Conservation (phyloP, 2,888 invertebrate species). For the Sepiola atlantica region DNA sequence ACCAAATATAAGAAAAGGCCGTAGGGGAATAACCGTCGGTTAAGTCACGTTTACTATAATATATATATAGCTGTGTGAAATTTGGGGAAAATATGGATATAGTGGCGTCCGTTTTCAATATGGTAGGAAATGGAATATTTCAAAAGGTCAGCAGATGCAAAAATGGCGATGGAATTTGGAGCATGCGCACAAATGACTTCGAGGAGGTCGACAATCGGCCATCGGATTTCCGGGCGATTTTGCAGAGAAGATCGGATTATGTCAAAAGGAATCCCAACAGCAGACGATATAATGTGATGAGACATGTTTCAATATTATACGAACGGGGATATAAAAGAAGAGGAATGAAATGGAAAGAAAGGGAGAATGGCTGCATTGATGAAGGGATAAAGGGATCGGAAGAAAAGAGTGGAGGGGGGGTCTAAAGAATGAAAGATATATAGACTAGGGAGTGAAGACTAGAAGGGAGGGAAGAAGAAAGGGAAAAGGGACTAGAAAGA, state of each 20-base stretch:
- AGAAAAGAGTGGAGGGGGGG: too few relatives aligned
- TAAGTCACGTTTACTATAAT: too few relatives aligned
- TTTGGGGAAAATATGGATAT: neutral
- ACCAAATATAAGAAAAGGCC: too few relatives aligned
- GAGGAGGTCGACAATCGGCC: neutral
- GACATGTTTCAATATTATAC: neutral
- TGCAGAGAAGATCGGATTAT: neutral
- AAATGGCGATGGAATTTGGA: neutral
- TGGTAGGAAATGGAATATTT: neutral
- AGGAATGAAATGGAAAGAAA: neutral
- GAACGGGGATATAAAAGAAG: neutral
- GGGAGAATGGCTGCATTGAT: neutral
- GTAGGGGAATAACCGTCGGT: too few relatives aligned
- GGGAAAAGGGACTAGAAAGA: too few relatives aligned
- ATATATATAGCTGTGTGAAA: neutral
- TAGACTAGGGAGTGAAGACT: too few relatives aligned
- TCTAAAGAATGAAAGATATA: too few relatives aligned
- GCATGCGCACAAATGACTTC: neutral
- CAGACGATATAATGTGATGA: neutral
- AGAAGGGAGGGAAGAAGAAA: too few relatives aligned
- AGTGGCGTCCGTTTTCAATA: neutral
- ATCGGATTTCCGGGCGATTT: neutral
- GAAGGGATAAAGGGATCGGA: neutral
- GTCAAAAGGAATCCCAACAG: constrained; percentile 33
- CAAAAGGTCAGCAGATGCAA: neutral